Conservation (phyloP, 2,797 vertebrate genomes). For the Leptoclinus maculatus region DNA sequence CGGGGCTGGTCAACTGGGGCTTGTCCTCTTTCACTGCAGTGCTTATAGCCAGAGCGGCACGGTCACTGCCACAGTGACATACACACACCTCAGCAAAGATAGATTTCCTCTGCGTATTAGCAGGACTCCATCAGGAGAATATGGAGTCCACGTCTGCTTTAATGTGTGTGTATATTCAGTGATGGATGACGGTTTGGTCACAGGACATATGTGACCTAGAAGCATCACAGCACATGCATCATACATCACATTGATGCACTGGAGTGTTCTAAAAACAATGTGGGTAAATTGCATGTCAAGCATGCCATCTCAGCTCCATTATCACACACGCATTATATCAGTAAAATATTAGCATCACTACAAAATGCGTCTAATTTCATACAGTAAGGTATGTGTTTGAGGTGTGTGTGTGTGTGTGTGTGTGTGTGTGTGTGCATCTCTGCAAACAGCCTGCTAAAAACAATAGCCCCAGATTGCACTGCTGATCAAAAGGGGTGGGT, state of each 20-base stretch:
- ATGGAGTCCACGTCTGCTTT: neutral
- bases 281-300: slow-evolving; percentile 39
- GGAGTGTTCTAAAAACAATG: slow-evolving; percentile 41
- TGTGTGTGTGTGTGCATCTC: slow-evolving; percentile 22
- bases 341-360: neutral
- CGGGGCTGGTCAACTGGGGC: slow-evolving; percentile 67
- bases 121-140: slow-evolving; percentile 18
- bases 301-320: slow-evolving; percentile 8
- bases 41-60: slow-evolving; percentile 46
- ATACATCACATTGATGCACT: slow-evolving; percentile 43
- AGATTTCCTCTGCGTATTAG: slow-evolving; percentile 10
- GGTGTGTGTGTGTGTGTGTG: slow-evolving; percentile 29
- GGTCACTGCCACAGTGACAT: slow-evolving; percentile 53
- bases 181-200: slow-evolving; percentile 39
- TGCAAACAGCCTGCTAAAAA: slow-evolving; percentile 75
- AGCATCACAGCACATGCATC: slow-evolving; percentile 52
- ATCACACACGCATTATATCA: slow-evolving; percentile 12
- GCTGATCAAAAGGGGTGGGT: slow-evolving; percentile 67
- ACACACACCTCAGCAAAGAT: slow-evolving; percentile 40
- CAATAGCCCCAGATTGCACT: slow-evolving; percentile 71
- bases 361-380: neutral
- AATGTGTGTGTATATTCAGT: slow-evolving; percentile 26
- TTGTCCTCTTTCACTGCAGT: slow-evolving; percentile 80
- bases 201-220: slow-evolving; percentile 60
- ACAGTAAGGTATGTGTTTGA: slow-evolving; percentile 32